A percentile compares a stretch with the other conserved stretches of the same genome.
Evolutionary conservation across 23 tunicate genomes (phyloP).

Genomic region (Aplidium turbinatum): DNA sequence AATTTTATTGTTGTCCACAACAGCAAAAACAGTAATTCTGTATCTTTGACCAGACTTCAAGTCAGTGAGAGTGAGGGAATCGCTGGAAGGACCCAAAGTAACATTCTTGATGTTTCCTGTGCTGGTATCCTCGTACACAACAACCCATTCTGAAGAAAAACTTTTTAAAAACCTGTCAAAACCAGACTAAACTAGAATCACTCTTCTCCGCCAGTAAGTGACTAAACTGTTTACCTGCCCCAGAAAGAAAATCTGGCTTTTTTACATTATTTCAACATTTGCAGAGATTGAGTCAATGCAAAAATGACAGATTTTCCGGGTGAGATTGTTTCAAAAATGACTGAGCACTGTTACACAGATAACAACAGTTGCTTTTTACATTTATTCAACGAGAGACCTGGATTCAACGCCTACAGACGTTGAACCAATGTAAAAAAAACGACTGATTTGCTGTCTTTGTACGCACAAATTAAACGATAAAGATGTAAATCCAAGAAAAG

Average conservation of each 20-base stretch:
- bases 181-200: not conserved
- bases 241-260: not conserved
- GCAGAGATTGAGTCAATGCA: not conserved
- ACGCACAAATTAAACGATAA: not conserved
- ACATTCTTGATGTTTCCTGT: conserved; percentile 20
- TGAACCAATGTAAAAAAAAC: too few species aligned
- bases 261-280: not conserved
- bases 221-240: too few species aligned
- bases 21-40: conserved; percentile 37
- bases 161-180: not conserved
- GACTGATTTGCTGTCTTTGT: not conserved
- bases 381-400: too few species aligned
- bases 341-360: too few species aligned
- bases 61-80: conserved; percentile 29
- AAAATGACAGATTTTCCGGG: not conserved
- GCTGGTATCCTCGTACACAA: conserved; percentile 28
- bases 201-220: not conserved
- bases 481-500: too few species aligned
- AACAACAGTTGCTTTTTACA: too few species aligned
- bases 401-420: too few species aligned
- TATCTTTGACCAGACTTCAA: conserved; percentile 39
- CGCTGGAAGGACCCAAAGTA: conserved; percentile 10
- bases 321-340: too few species aligned
- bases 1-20: conserved; percentile 28
- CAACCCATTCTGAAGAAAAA: conserved; percentile 34